Evolutionary conservation across 2,888 invertebrate species (phyloP).

Genomic region (Marasmarcha lunaedactyla): DNA sequence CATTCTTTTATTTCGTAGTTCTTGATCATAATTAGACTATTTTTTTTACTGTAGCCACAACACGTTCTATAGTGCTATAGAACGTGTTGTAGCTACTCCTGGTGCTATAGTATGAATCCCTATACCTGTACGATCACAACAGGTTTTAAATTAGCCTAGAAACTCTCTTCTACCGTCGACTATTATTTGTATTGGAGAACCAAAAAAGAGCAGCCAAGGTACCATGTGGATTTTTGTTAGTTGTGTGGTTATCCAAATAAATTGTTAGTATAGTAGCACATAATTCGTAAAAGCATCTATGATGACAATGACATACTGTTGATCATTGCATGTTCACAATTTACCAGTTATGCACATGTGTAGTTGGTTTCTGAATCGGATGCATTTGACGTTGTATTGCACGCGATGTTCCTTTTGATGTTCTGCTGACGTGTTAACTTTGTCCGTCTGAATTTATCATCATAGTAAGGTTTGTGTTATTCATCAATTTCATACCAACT

Average conservation of each 20-base stretch:
- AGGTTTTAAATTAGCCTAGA: constrained; percentile 12
- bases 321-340: neutral
- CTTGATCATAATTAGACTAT: constrained; percentile 11
- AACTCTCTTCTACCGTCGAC: constrained; percentile 15
- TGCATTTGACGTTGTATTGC: neutral
- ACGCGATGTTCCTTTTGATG: neutral
- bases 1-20: neutral
- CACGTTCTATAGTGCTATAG: too few species aligned
- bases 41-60: too few species aligned
- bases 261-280: neutral
- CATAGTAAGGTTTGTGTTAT: too few species aligned
- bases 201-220: constrained; percentile 6
- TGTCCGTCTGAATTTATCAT: too few species aligned
- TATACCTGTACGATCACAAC: constrained; percentile 9
- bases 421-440: too few species aligned
- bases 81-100: constrained; percentile 15
- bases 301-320: neutral
- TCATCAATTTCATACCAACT: too few species aligned
- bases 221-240: neutral
- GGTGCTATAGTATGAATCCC: constrained; percentile 14
- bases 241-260: too few species aligned
- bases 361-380: neutral
- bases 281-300: neutral
- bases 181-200: constrained; percentile 10
- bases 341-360: neutral